These are phyloP conservation scores for Beris chalybata DNA, from an alignment of 2,888 invertebrate genomes.

Conservation along the genomic window DNA sequence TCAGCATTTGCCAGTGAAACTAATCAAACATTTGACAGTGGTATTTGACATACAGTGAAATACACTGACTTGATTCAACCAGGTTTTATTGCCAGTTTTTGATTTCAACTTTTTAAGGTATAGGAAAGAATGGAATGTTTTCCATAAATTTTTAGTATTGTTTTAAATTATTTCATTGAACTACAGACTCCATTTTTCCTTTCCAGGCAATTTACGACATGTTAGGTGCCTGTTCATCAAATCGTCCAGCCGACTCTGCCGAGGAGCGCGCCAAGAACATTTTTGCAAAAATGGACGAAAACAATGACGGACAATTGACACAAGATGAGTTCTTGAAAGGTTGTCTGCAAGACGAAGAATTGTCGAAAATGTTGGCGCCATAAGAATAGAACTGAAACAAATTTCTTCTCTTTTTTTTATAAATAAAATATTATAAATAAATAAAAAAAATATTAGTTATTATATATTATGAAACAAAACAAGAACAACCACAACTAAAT, in stretches of 20 bases:
- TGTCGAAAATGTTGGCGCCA: slow-evolving; percentile 93
- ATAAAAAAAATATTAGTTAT: slow-evolving; percentile 4
- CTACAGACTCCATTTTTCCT: slow-evolving; percentile 18
- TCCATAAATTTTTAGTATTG: too few species aligned
- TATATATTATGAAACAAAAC: neutral
- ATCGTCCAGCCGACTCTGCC: slow-evolving; percentile 92
- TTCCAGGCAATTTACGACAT: slow-evolving; percentile 98
- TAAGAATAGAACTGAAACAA: slow-evolving; percentile 59
- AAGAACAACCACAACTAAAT: neutral
- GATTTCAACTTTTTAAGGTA: too few species aligned
- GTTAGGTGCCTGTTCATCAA: slow-evolving; percentile 96
- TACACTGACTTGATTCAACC: too few species aligned
- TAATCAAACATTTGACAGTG: too few species aligned
- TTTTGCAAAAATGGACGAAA: slow-evolving; percentile 99
- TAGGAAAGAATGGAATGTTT: too few species aligned
- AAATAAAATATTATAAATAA: slow-evolving; percentile 13
- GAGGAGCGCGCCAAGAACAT: slow-evolving; percentile 98
- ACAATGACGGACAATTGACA: slow-evolving; percentile 97
- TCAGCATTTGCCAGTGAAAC: too few species aligned
- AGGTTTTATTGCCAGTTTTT: too few species aligned
- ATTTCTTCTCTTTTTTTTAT: slow-evolving; percentile 16
- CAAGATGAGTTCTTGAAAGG: slow-evolving; percentile 98
- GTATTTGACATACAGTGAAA: too few species aligned
- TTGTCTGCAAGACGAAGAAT: slow-evolving; percentile 93
- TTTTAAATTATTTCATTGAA: too few species aligned